These are phyloP conservation scores for Turritopsis dohrnii DNA, from an alignment of 30 jellyfish, hydroid and myxozoan species.

Conservation along the genomic window DNA sequence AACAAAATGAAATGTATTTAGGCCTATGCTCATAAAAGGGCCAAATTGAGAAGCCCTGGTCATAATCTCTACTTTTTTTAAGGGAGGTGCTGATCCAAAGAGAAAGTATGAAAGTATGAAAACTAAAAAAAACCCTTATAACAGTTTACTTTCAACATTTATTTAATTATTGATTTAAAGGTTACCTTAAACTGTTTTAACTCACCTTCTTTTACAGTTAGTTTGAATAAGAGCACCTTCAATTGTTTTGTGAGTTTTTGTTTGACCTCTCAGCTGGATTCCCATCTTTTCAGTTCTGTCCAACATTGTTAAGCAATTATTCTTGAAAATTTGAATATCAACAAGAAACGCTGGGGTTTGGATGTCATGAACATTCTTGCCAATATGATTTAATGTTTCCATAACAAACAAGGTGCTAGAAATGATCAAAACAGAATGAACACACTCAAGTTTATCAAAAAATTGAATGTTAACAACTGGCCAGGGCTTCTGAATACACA, in stretches of 20 bases:
- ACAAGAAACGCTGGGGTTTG: background rate
- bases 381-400: background rate
- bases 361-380: background rate
- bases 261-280: background rate
- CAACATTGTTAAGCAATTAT: background rate
- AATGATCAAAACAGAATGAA: background rate
- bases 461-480: too few relatives aligned
- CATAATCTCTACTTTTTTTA: background rate
- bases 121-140: too few relatives aligned
- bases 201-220: background rate
- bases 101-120: too few relatives aligned
- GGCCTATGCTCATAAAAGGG: too few relatives aligned
- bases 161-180: too few relatives aligned
- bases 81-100: background rate
- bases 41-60: too few relatives aligned
- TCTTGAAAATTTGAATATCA: background rate
- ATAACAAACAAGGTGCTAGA: background rate
- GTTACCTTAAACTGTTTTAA: background rate
- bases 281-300: background rate
- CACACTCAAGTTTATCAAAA: too few relatives aligned
- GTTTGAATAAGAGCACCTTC: background rate
- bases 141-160: too few relatives aligned
- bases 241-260: background rate
- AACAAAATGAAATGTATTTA: too few relatives aligned
- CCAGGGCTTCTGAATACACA: too few relatives aligned